Percentiles rank a stretch among this genome's conserved stretches.
phyloP scores from a whole-genome alignment of 2,797 vertebrate species.

The Characodon lateralis region DNA sequence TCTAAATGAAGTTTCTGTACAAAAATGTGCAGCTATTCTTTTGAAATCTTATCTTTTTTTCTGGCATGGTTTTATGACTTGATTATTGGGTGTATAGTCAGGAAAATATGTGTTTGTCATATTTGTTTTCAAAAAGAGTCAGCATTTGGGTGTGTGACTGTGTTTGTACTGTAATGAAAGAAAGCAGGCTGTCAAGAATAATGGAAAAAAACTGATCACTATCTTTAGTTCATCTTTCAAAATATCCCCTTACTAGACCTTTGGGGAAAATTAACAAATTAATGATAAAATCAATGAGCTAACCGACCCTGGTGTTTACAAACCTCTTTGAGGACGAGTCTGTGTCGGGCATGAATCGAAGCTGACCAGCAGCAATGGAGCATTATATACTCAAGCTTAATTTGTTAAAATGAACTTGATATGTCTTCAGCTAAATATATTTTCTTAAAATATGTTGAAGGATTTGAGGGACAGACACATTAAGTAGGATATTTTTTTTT shows the following conservation, averaged over 20 bases:
- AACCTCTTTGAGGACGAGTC: constrained; percentile 60
- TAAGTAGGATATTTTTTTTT: too few relatives aligned
- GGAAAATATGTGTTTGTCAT: neutral
- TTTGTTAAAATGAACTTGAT: constrained; percentile 41
- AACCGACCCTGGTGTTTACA: constrained; percentile 68
- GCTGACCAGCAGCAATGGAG: constrained; percentile 31
- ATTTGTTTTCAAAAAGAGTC: constrained; percentile 15
- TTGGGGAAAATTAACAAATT: constrained; percentile 68
- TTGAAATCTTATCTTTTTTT: constrained; percentile 19
- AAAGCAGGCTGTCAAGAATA: neutral
- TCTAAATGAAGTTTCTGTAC: constrained; percentile 20
- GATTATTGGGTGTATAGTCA: constrained; percentile 3
- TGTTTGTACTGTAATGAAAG: constrained; percentile 10
- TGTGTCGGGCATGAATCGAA: constrained; percentile 69
- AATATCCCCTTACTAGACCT: constrained; percentile 41
- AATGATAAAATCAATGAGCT: constrained; percentile 74
- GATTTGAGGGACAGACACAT: neutral
- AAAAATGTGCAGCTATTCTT: constrained; percentile 20
- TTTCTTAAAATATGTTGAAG: constrained; percentile 13
- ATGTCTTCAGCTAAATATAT: constrained; percentile 9
- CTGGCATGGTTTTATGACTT: constrained; percentile 11
- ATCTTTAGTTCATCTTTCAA: constrained; percentile 39
- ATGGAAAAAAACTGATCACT: constrained; percentile 31
- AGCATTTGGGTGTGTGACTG: constrained; percentile 2
- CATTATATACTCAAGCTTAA: constrained; percentile 35